Base-by-base conservation (phyloP, 1,140 invertebrate species). In the Tetranychus urticae region DNA sequence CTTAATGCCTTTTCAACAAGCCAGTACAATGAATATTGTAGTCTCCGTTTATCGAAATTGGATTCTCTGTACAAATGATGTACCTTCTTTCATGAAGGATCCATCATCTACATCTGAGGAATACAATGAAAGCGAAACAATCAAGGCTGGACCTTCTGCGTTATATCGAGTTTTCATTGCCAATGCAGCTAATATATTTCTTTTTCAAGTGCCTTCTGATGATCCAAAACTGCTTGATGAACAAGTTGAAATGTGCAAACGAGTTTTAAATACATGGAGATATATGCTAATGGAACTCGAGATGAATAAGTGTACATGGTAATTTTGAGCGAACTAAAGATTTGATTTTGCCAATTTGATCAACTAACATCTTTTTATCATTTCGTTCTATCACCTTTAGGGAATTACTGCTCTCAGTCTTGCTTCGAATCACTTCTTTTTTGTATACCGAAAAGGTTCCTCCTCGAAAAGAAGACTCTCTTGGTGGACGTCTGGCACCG, bases 271-370 rank as follows among this genome's bases (percentile, higher is more conserved):
- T 72, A 91, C 96, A 65, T 97, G 96, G 77, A 77, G 91, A 63
- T 92, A 88, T 68, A 89, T 96, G 80, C 90, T 96, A 35, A 94
- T 94, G 88, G 90, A 96, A 71, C 84, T 88, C 1, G 79, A 83
- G 64, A 85, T 96, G 81, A 88, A 94, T 69, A 82, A 82, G 65
- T 79, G 79, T 66, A 92, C 90, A 31, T 97, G 91, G 90, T 88
- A 78, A 76, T 66, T 23, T 23, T 23, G 23, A 23, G 0, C 23
- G 0, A 23, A 23, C 23, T 23, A 23, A 23, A 23, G 0, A 23
- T 23, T 23, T 23, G 23, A 23, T 23, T 23, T 23, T 23, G 23
- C 23, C 23, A 23, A 14, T 61, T 54, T 6, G 12, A 50, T 42
- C n/a, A 52, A 31, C 31, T 54, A 23, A 5, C 57, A 33, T 61